These are phyloP conservation scores for Poeciliopsis retropinna DNA, from an alignment of 2,113 vertebrate genomes.

Conservation along the genomic window DNA sequence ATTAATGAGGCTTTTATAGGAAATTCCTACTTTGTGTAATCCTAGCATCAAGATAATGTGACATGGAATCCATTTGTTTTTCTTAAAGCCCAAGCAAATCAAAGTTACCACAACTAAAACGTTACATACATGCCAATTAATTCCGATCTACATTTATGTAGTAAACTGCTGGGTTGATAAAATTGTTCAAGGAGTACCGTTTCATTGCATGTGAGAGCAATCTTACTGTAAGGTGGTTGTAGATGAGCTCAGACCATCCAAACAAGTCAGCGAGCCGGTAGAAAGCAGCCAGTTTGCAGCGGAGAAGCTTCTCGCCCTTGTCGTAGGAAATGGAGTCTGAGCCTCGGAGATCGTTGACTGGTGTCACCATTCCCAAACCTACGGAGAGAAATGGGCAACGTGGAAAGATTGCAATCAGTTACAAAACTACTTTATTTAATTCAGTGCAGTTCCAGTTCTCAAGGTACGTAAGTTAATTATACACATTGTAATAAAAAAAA, in stretches of 20 bases:
- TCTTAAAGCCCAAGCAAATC: too few species aligned
- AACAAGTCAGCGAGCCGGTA: slow-evolving; percentile 95
- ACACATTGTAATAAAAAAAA: neutral
- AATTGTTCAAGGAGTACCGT: neutral
- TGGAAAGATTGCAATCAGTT: neutral
- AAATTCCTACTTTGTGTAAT: too few species aligned
- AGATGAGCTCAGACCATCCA: slow-evolving; percentile 98
- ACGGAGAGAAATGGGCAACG: neutral
- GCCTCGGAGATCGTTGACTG: slow-evolving; percentile 95
- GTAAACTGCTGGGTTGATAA: neutral
- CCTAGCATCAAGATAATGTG: too few species aligned
- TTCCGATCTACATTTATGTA: too few species aligned
- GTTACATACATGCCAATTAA: too few species aligned
- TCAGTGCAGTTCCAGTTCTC: too few species aligned
- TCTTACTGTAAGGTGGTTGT: slow-evolving; percentile 96
- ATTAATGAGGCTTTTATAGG: too few species aligned
- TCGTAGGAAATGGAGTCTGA: slow-evolving; percentile 98
- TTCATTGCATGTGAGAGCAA: neutral
- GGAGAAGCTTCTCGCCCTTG: slow-evolving; percentile 94
- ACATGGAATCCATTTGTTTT: too few species aligned
- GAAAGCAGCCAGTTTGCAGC: slow-evolving; percentile 95
- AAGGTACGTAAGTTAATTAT: too few species aligned
- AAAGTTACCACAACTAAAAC: too few species aligned
- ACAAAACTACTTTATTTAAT: neutral
- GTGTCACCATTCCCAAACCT: slow-evolving; percentile 99